Evolutionary conservation across 1,140 invertebrate species (phyloP).

Genomic region (Spodoptera frugiperda): DNA sequence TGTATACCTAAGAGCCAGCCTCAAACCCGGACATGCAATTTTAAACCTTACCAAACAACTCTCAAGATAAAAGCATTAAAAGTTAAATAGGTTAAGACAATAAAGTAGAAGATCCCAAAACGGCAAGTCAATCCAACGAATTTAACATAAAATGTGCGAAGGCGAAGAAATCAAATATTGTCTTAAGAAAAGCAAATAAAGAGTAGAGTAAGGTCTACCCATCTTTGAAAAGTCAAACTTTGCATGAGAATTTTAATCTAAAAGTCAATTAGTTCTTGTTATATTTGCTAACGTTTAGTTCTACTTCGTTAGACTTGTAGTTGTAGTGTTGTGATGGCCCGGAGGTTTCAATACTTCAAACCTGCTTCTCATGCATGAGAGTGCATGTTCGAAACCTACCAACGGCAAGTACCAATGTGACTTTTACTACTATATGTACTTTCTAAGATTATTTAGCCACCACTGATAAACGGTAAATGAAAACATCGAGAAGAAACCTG

Average conservation of each 20-base stretch:
- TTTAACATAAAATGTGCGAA: constrained; percentile 55
- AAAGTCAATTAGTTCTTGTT: constrained; percentile 40
- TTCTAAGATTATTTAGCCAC: too few relatives aligned
- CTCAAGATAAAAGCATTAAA: not conserved
- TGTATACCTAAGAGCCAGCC: too few relatives aligned
- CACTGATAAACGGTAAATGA: too few relatives aligned
- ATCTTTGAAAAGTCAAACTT: constrained; percentile 42
- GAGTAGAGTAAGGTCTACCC: not conserved
- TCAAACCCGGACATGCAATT: not conserved
- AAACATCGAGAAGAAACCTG: too few relatives aligned
- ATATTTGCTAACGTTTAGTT: not conserved
- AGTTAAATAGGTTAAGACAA: constrained; percentile 15
- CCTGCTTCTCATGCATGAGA: too few relatives aligned
- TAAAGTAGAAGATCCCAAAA: constrained; percentile 19
- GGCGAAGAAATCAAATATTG: constrained; percentile 56
- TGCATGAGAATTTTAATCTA: constrained; percentile 45
- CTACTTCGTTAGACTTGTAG: too few relatives aligned
- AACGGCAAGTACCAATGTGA: too few relatives aligned
- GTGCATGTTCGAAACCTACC: too few relatives aligned
- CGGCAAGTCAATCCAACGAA: constrained; percentile 43
- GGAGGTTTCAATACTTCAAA: too few relatives aligned
- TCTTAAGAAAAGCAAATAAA: constrained; percentile 52
- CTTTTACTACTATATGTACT: too few relatives aligned
- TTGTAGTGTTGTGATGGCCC: too few relatives aligned
- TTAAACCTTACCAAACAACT: not conserved